phyloP scores from a whole-genome alignment of 1,140 invertebrate species.

The Drosophila fuyamai region DNA sequence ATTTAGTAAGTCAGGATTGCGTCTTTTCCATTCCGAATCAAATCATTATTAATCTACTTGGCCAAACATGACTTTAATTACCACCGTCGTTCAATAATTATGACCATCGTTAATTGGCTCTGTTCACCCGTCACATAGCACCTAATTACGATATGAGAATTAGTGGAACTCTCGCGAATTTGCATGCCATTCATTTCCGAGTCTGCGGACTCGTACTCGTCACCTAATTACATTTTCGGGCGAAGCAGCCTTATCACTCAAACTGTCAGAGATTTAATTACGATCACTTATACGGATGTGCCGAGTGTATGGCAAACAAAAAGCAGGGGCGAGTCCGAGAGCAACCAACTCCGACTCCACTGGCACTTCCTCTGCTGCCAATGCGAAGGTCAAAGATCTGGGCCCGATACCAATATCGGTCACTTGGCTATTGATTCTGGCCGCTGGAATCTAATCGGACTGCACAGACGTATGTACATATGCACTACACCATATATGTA shows the following conservation, averaged over 20 bases:
- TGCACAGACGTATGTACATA: background rate
- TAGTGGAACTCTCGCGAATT: constrained; percentile 17
- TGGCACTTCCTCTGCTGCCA: background rate
- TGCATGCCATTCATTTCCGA: constrained; percentile 33
- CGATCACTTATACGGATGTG: constrained; percentile 27
- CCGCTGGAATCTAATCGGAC: constrained; percentile 29
- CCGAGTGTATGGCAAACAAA: constrained; percentile 26
- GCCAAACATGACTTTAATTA: background rate
- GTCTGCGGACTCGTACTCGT: constrained; percentile 1
- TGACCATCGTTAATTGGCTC: constrained; percentile 25
- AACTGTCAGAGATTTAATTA: constrained; percentile 69
- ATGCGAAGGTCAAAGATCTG: constrained; percentile 21
- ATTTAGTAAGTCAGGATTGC: no score
- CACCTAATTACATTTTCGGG: constrained; percentile 28
- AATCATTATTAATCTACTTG: background rate
- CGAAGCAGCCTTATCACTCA: constrained; percentile 15
- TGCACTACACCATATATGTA: background rate
- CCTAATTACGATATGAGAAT: constrained; percentile 29
- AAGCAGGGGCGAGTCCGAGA: background rate
- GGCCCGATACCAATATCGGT: constrained; percentile 29
- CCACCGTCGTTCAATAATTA: background rate
- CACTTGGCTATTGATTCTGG: constrained; percentile 32
- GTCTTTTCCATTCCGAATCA: no score
- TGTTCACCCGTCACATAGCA: constrained; percentile 25
- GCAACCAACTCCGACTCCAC: background rate